A percentile compares a stretch with the other conserved stretches of the same genome.
phyloP scores from a whole-genome alignment of 2,888 invertebrate genomes.

The Linnaemya vulpina region DNA sequence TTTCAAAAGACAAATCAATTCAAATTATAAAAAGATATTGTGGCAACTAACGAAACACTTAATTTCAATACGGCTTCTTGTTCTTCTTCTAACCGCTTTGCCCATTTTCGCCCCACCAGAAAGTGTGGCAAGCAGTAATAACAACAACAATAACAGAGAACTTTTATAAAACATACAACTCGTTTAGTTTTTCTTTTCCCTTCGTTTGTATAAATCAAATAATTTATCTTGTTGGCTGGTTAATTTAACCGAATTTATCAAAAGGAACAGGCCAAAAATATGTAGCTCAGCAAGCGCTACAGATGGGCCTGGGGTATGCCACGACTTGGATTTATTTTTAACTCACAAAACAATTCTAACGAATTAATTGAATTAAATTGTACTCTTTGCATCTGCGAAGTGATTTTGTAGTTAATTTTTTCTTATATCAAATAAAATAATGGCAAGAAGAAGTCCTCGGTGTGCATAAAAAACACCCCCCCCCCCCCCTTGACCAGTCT shows the following conservation, averaged over 20 bases:
- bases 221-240: constrained; percentile 22
- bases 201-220: constrained; percentile 7
- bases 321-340: background rate
- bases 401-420: background rate
- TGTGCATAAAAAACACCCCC: background rate
- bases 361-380: background rate
- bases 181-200: background rate
- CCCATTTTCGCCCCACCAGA: background rate
- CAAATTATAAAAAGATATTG: constrained; percentile 36
- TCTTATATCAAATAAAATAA: background rate
- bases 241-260: constrained; percentile 8
- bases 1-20: constrained; percentile 30
- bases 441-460: no score
- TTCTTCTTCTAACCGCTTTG: background rate
- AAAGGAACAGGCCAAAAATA: background rate
- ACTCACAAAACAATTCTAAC: background rate
- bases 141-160: constrained; percentile 12
- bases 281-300: background rate
- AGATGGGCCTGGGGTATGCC: background rate
- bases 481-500: constrained; percentile 16
- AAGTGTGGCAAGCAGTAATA: constrained; percentile 2
- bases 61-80: constrained; percentile 32
- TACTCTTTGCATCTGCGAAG: background rate
- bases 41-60: constrained; percentile 37
- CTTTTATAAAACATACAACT: background rate